Evolutionary conservation across 37 sponge, comb jelly and placozoan genomes (phyloP), one percentile per base, ranked within the genome.

Genomic region (Bolinopsis microptera): DNA sequence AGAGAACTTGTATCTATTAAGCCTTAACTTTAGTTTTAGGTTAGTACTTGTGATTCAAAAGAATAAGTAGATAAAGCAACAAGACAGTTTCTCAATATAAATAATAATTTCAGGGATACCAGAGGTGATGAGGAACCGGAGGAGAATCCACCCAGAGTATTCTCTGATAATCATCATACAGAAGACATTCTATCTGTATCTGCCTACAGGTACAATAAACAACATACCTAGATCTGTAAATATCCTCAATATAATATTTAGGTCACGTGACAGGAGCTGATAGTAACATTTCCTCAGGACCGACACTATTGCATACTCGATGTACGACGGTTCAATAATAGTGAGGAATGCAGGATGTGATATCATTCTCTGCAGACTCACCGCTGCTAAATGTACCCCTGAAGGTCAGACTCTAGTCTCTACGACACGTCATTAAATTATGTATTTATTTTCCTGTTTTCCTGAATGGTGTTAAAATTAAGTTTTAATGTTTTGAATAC

Each of bases 131-230:
- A 86, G 23, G 75, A 72, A 24, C n/a, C n/a, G n/a, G 83, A 80
- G 38, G 90, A 86, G n/a, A 61, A 86, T 9, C 90, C 90, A 3
- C 90, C 90, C 61, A 23, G 90, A 1, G 90, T 41, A 28, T 39
- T 86, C 30, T 35, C 61, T 22, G 90, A 86, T 61, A 28, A 3
- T 38, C 61, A 86, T 21, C 98, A 98, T 95, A 34, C 69, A 0
- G 98, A 98, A 61, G 98, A 98, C 82, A 95, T 98, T 28, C 93
- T 98, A 37, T 96, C 97, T 69, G 92, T 97, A 92, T 93, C 96
- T 26, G 75, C 36, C 41, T 39, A 86, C 90, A 86, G 90, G 90
- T 86, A 80, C n/a, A 3, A 3, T 2, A 70, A 25, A 70, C 74
- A 70, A 70, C 16, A n/a, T n/a, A n/a, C n/a, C n/a, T n/a, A n/a